Evolutionary conservation across 2,888 invertebrate species (phyloP), one percentile per base, ranked within the genome.

Genomic region (Nesidiocoris tenuis): DNA sequence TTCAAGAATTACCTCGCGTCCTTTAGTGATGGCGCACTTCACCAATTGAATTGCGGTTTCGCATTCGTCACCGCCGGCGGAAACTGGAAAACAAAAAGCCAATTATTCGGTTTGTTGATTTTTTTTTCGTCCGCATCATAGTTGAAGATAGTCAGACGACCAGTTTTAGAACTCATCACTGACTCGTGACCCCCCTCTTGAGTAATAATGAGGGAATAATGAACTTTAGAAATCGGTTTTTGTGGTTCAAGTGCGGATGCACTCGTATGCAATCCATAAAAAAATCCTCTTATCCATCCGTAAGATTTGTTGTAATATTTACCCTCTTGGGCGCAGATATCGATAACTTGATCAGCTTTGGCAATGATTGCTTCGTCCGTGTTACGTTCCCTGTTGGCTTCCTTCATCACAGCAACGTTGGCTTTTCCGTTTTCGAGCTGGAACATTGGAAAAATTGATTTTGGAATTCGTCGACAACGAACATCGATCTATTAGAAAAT

Each of bases 1-100:
- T n/a, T n/a, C n/a, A n/a, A n/a, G n/a, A n/a, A n/a, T 68, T 68
- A 68, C 68, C 59, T 59, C 23, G 18, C 17, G 56, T n/a, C 57
- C 68, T n/a, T 56, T 7, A 12, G 21, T 23, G 2, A 57, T 12
- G 5, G 18, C 59, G 59, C 68, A 68, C 57, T 68, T 68, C 23
- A 25, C 12, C 1, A 68, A n/a, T 3, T 18, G 22, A 22, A 59
- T 16, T 5, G 68, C 68, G 19, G 1, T 57, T 16, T 68, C 68
- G 22, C 68, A 68, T 18, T 68, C 57, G 68, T 56, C 24, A 9
- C 56, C 68, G 23, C 22, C 59, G 24, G 56, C 18, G 9, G 68
- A 22, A 9, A 57, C 68, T 68, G 68, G 24, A 68, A 68, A 22
- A 1, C 12, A 68, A 55, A 18, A 55, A n/a, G n/a, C 55, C 56